A percentile compares a stretch with the other conserved stretches of the same genome.
phyloP scores from a whole-genome alignment of 37 sponge, comb jelly and placozoan genomes.

The Axinella damicornis region DNA sequence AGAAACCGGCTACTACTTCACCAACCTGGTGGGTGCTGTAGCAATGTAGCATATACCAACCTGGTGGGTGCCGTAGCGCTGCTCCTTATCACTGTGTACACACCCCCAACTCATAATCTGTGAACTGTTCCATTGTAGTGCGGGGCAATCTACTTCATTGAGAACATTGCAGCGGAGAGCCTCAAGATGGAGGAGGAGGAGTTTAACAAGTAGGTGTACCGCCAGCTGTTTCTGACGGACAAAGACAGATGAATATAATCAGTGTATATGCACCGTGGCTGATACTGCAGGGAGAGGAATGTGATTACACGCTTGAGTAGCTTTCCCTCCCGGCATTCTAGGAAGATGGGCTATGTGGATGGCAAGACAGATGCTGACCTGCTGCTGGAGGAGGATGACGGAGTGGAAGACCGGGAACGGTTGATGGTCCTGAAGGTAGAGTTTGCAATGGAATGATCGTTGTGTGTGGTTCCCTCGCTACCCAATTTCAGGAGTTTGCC shows the following conservation, averaged over 20 bases:
- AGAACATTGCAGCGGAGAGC: conserved; percentile 58
- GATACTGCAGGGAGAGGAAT: no score
- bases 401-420: conserved; percentile 9
- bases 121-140: conserved; percentile 27
- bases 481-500: no score
- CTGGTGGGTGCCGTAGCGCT: no score
- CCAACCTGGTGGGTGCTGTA: conserved; percentile 76
- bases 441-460: neutral
- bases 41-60: no score
- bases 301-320: no score
- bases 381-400: conserved; percentile 43
- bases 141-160: conserved; percentile 83
- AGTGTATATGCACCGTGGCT: no score
- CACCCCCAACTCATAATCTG: no score
- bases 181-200: conserved; percentile 77
- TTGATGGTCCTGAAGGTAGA: conserved; percentile 40
- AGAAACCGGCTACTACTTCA: conserved; percentile 93
- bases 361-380: conserved; percentile 69
- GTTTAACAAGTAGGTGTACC: conserved; percentile 65
- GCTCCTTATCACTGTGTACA: no score
- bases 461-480: neutral
- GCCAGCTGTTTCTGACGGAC: conserved; percentile 58
- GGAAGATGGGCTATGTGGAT: conserved; percentile 67
- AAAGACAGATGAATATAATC: no score
- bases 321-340: neutral